Conservation (phyloP, 1,140 invertebrate species). For the Pomacea maculata region DNA sequence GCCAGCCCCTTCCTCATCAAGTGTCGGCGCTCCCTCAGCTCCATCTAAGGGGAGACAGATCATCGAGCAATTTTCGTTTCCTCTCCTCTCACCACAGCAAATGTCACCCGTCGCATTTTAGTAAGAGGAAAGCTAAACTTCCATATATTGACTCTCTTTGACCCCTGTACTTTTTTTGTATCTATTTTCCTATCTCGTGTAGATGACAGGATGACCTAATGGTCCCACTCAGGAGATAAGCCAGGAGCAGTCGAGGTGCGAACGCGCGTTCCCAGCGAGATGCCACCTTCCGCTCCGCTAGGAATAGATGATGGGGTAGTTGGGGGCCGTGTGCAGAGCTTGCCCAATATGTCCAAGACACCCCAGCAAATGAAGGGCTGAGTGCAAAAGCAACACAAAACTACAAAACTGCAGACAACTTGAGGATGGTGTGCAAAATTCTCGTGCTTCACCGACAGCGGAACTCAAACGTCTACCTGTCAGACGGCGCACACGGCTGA, state of each 20-base stretch:
- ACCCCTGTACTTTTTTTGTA: background rate
- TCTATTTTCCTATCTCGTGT: background rate
- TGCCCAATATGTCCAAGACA: slow-evolving; percentile 9
- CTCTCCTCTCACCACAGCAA: background rate
- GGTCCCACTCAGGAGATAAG: background rate
- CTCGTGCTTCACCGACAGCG: background rate
- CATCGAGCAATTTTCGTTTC: background rate
- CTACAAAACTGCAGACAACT: background rate
- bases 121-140: no score
- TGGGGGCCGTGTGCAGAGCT: background rate
- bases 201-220: no score
- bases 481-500: no score
- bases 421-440: slow-evolving; percentile 5
- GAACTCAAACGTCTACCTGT: no score
- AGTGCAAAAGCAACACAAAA: background rate
- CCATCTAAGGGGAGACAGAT: background rate
- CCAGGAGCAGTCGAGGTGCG: background rate
- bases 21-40: background rate
- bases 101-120: no score
- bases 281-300: background rate
- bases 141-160: no score
- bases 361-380: background rate
- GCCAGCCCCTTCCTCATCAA: background rate
- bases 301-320: background rate
- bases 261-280: background rate